phyloP scores from a whole-genome alignment of 64 coral and sea anemone genomes.

The Dendrophyllia cribrosa region DNA sequence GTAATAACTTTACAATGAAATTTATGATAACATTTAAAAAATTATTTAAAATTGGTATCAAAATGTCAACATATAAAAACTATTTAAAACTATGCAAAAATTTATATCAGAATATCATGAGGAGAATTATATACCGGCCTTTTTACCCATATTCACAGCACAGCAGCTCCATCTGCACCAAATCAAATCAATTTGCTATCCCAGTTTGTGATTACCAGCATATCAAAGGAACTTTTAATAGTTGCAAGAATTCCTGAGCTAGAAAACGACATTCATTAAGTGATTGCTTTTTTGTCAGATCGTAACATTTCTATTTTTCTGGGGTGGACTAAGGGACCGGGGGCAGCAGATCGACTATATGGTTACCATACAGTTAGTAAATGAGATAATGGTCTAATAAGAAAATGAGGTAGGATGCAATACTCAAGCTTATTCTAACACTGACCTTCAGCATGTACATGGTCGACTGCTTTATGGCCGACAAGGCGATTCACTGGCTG shows the following conservation, averaged over 20 bases:
- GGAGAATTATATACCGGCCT: neutral
- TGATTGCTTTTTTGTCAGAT: too few species aligned
- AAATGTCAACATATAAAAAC: too few species aligned
- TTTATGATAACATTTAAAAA: too few species aligned
- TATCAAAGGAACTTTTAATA: conserved; percentile 10
- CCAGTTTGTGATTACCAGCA: neutral
- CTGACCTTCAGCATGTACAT: conserved; percentile 46
- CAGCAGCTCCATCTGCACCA: conserved; percentile 50
- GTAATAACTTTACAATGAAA: too few species aligned
- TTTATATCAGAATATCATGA: too few species aligned
- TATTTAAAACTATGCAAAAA: too few species aligned
- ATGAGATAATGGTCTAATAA: neutral
- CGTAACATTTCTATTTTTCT: too few species aligned
- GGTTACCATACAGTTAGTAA: too few species aligned
- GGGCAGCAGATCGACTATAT: too few species aligned
- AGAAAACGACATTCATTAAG: neutral
- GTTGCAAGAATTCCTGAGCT: conserved; percentile 3
- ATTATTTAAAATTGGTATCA: too few species aligned
- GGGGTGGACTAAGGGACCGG: too few species aligned
- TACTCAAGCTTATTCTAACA: neutral
- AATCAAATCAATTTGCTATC: conserved; percentile 16
- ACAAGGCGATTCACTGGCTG: conserved; percentile 49
- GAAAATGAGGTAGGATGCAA: neutral
- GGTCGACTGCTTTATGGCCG: conserved; percentile 41
- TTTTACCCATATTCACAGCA: conserved; percentile 17